phyloP scores from a whole-genome alignment of 2,113 vertebrate genomes.

The Perca fluviatilis region DNA sequence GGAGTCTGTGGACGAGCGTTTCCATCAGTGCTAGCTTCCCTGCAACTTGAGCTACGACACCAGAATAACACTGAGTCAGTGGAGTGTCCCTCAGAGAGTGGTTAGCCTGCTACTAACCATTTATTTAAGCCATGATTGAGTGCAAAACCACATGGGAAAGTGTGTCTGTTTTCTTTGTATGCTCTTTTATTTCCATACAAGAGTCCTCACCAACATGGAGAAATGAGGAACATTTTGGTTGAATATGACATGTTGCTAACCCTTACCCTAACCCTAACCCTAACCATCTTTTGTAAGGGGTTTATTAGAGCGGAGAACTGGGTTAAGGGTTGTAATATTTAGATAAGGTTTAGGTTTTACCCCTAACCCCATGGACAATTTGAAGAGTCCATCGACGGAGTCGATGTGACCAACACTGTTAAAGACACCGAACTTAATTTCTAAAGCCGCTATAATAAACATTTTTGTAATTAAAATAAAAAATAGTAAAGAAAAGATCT shows the following conservation, averaged over 20 bases:
- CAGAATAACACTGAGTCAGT: slow-evolving; percentile 78
- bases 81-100: slow-evolving; percentile 57
- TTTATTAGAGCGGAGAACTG: not conserved
- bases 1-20: slow-evolving; percentile 60
- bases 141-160: slow-evolving; percentile 53
- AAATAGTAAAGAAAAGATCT: not conserved
- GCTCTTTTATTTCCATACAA: slow-evolving; percentile 23
- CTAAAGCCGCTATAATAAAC: not conserved
- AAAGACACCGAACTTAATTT: not conserved
- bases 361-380: not conserved
- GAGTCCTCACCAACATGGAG: not conserved
- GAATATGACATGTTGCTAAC: slow-evolving; percentile 1
- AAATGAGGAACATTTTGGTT: not conserved
- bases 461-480: not conserved
- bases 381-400: not conserved
- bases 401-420: not conserved
- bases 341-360: slow-evolving; percentile 3
- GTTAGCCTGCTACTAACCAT: slow-evolving; percentile 56
- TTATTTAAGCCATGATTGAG: slow-evolving; percentile 54
- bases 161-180: slow-evolving; percentile 30
- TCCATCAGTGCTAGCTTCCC: slow-evolving; percentile 64
- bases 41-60: slow-evolving; percentile 46
- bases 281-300: not conserved
- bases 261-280: not conserved
- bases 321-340: slow-evolving; percentile 1